A percentile compares a stretch with the other conserved stretches of the same genome.
Evolutionary conservation across 1,140 invertebrate species (phyloP).

Genomic region (Cydia strobilella): DNA sequence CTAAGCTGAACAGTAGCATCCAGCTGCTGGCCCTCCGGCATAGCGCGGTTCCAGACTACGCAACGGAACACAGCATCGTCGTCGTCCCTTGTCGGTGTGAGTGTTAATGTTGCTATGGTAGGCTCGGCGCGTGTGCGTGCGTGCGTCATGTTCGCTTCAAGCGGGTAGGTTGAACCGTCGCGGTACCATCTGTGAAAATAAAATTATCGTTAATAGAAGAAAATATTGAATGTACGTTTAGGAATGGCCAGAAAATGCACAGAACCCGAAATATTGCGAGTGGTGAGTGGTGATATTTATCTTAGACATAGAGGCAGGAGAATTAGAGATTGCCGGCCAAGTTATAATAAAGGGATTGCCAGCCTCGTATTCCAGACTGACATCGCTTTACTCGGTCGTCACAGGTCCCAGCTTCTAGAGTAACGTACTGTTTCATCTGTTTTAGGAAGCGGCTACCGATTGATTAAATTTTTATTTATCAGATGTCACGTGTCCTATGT

Average conservation of each 20-base stretch:
- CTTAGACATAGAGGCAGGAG: too few species aligned
- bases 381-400: neutral
- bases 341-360: too few species aligned
- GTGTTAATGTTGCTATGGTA: conserved; percentile 86
- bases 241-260: too few species aligned
- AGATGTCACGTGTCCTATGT: neutral
- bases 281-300: too few species aligned
- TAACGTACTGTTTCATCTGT: neutral
- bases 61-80: conserved; percentile 91
- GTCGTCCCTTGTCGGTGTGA: conserved; percentile 90
- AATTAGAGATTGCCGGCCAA: neutral
- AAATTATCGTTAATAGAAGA: conserved; percentile 17
- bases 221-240: neutral
- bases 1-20: conserved; percentile 89
- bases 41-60: conserved; percentile 93
- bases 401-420: too few species aligned
- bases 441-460: neutral
- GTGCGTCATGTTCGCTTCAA: conserved; percentile 84
- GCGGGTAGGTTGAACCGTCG: conserved; percentile 83
- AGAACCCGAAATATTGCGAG: too few species aligned
- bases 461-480: neutral
- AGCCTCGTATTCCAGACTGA: neutral
- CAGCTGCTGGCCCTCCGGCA: conserved; percentile 88
- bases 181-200: conserved; percentile 83
- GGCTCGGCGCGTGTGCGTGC: conserved; percentile 85